A percentile compares a stretch with the other conserved stretches of the same genome.
Evolutionary conservation across 2,797 vertebrate species (phyloP).

Genomic region (Artibeus lituratus): DNA sequence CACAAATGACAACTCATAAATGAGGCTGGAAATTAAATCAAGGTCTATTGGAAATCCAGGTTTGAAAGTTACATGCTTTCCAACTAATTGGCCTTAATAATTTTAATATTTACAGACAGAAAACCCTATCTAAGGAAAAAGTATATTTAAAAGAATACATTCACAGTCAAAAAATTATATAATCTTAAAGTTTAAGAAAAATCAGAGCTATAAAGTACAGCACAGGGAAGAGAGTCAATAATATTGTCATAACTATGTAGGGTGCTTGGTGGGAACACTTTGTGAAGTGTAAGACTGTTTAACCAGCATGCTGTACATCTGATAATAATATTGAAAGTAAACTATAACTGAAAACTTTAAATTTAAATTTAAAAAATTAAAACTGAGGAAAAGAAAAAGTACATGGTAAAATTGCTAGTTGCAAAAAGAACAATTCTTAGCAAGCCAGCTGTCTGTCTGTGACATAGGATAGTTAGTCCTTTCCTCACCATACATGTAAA

Average conservation of each 20-base stretch:
- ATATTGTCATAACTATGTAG: background rate
- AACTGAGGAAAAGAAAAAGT: slow-evolving; percentile 27
- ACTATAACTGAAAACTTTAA: background rate
- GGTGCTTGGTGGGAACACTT: background rate
- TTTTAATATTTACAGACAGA: slow-evolving; percentile 32
- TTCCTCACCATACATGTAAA: slow-evolving; percentile 48
- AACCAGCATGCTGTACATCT: background rate
- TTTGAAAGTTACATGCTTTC: slow-evolving; percentile 20
- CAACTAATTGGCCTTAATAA: slow-evolving; percentile 9
- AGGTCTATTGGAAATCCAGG: slow-evolving; percentile 10
- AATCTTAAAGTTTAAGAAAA: slow-evolving; percentile 43
- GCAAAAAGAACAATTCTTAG: background rate
- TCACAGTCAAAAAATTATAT: slow-evolving; percentile 29
- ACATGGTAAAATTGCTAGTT: slow-evolving; percentile 2
- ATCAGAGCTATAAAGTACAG: background rate
- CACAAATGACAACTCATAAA: slow-evolving; percentile 17
- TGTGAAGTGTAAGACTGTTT: background rate
- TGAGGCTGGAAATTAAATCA: slow-evolving; percentile 1
- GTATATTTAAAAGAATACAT: slow-evolving; percentile 23
- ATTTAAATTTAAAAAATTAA: slow-evolving; percentile 19
- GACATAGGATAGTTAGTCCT: slow-evolving; percentile 42
- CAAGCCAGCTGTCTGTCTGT: slow-evolving; percentile 44
- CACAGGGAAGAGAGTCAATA: background rate
- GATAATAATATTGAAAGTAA: background rate
- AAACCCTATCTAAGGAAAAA: slow-evolving; percentile 3